Percentiles rank a stretch among this genome's conserved stretches.
Conservation (phyloP, 2,113 vertebrate species). For the Ceratotherium simum region DNA sequence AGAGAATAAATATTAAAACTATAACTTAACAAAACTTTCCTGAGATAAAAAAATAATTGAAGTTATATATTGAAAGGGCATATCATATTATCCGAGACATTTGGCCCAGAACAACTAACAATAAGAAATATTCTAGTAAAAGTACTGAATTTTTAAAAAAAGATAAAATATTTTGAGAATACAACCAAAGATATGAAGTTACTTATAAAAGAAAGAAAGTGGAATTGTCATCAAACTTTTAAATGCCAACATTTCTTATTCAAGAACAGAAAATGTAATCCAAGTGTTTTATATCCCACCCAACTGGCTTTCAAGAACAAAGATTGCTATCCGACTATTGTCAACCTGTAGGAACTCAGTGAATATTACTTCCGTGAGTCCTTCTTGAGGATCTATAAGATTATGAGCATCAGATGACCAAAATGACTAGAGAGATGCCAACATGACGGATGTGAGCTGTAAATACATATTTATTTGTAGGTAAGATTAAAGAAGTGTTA, state of each 20-base stretch:
- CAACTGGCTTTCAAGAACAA: background rate
- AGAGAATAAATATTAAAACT: background rate
- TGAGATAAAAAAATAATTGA: background rate
- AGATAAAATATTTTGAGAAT: background rate
- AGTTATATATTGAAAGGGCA: background rate
- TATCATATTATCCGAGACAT: background rate
- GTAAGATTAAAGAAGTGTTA: background rate
- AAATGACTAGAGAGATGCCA: fast-evolving
- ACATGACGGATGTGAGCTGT: background rate
- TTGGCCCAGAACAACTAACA: background rate
- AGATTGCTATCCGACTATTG: background rate
- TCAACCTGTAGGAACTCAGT: background rate
- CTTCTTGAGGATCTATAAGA: background rate
- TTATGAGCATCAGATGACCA: background rate
- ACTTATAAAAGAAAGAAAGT: background rate
- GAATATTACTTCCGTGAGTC: fast-evolving
- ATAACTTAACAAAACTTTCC: background rate
- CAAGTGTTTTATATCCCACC: background rate
- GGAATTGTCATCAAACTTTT: background rate
- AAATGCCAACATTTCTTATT: background rate
- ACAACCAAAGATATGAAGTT: background rate
- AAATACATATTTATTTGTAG: background rate
- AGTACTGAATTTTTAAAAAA: background rate
- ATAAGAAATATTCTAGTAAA: background rate
- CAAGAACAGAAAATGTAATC: background rate